A percentile compares a stretch with the other conserved stretches of the same genome.
Evolutionary conservation across 2,113 vertebrate genomes (phyloP).

Genomic region (Saccopteryx bilineata): DNA sequence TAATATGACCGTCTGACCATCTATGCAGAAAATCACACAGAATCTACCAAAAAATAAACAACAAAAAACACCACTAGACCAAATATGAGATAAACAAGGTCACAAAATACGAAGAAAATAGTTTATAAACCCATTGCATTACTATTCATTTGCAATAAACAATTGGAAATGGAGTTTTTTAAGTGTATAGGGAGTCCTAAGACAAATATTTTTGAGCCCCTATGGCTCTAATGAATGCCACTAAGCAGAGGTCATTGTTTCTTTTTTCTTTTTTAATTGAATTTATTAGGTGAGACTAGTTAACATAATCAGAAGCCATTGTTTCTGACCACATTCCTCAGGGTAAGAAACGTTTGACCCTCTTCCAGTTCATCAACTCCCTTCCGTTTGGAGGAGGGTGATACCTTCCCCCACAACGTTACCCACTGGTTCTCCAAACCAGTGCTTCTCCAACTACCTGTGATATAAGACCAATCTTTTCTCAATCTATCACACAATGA

Average conservation of each 20-base stretch:
- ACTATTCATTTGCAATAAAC: neutral
- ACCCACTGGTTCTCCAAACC: neutral
- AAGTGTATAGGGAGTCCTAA: neutral
- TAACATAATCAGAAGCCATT: neutral
- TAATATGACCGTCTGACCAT: neutral
- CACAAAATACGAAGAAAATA: neutral
- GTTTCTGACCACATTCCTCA: neutral
- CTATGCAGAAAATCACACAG: neutral
- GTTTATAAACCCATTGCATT: neutral
- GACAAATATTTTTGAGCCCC: neutral
- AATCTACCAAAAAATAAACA: neutral
- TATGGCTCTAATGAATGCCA: neutral
- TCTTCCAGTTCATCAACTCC: neutral
- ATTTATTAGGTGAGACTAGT: too few relatives aligned
- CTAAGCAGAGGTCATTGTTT: neutral
- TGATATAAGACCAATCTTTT: neutral
- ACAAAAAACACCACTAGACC: neutral
- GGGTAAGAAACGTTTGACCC: neutral
- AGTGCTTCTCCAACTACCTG: neutral
- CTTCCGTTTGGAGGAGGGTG: neutral
- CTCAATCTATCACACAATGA: neutral
- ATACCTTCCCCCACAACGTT: neutral
- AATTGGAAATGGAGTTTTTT: neutral
- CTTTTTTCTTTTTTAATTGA: neutral
- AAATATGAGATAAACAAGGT: neutral